Conservation (phyloP, 2,888 invertebrate genomes). For the Tenthredo distinguenda region DNA sequence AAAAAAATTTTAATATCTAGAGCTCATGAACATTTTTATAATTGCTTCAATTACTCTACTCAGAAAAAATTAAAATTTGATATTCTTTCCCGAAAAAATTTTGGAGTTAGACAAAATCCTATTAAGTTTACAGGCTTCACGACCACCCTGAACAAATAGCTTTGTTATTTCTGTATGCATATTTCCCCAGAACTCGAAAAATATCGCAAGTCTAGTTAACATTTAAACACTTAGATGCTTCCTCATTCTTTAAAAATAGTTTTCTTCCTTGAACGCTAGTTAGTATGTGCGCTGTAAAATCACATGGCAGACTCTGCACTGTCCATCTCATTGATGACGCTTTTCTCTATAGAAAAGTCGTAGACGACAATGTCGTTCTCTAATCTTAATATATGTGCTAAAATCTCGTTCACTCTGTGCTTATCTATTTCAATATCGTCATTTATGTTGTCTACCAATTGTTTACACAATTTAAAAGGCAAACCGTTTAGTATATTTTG, state of each 20-base stretch:
- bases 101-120: not conserved
- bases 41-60: not conserved
- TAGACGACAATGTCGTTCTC: constrained; percentile 79
- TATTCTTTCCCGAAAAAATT: not conserved
- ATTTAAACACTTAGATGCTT: not conserved
- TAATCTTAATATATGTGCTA: constrained; percentile 80
- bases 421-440: constrained; percentile 78
- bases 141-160: not conserved
- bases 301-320: constrained; percentile 55
- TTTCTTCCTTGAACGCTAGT: not conserved
- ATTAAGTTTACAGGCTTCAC: not conserved
- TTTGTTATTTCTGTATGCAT: not conserved
- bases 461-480: constrained; percentile 80
- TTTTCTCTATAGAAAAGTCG: constrained; percentile 80
- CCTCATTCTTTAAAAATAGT: not conserved
- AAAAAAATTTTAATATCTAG: too few relatives aligned
- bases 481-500: constrained; percentile 80
- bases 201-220: not conserved
- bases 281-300: not conserved
- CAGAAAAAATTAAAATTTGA: not conserved
- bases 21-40: too few relatives aligned
- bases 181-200: not conserved
- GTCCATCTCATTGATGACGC: constrained; percentile 80
- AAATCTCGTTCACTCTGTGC: constrained; percentile 79
- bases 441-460: constrained; percentile 78